Evolutionary conservation across 1,140 invertebrate genomes (phyloP), one percentile per base, ranked within the genome.

Genomic region (Pseudomyrmex concolor): DNA sequence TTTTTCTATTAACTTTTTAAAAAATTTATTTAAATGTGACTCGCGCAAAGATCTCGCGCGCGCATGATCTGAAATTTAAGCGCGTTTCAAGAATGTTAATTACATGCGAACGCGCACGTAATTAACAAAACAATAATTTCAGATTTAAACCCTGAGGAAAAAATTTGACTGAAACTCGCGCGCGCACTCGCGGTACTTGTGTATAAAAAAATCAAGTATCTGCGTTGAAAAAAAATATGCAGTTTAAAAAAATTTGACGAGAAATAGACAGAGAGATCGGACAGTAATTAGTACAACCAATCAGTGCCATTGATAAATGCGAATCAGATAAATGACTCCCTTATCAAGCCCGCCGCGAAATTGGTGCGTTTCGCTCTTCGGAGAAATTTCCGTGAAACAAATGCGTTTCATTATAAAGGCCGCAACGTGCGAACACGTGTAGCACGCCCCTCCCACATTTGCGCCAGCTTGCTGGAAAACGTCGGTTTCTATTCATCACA

Each of bases 221-320:
- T 51, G 12, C 12, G 48, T 63, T 68, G 50, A 63, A 71, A 63
- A 8, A 73, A 50, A 51, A 71, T 8, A 5, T 34, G 34, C 34
- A 0, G 34, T 34, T 34, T 34, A 34, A 34, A 34, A 34, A 34
- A 34, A 0, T 34, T 34, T 7, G 5, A 34, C 9, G 34, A 60
- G 13, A n/a, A n/a, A 51, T 3, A 71, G 50, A 62, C 34, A 34
- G 34, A 34, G 5, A 76, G 57, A n/a, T n/a, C 57, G 66, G 55
- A 84, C 8, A 50, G 17, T 77, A 73, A 85, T 84, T 85, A 67
- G 55, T 72, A 10, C 45, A 4, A 67, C 34, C 54, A 85, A 82
- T 74, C 83, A 82, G 34, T 70, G 34, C 10, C 54, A 85, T 85
- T 85, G 48, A 82, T 70, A 66, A 43, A 13, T 9, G 43, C 19